Conservation (phyloP, 2,113 vertebrate genomes). For the Cichladusa arquata region DNA sequence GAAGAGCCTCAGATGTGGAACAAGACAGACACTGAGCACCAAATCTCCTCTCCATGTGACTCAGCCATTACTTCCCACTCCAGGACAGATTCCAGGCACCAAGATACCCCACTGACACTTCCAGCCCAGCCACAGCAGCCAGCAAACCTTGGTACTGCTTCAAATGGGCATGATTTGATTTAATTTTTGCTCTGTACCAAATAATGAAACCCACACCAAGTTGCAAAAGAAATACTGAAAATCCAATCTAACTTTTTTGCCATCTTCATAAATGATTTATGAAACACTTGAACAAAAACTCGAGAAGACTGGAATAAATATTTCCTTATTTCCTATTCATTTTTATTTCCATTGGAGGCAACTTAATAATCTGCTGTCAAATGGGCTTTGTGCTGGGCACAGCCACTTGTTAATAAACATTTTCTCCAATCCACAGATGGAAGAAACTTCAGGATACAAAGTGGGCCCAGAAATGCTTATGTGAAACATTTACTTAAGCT, state of each 20-base stretch:
- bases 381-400: background rate
- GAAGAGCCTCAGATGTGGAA: background rate
- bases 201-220: background rate
- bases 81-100: background rate
- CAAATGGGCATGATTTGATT: background rate
- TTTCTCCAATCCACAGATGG: background rate
- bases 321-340: background rate
- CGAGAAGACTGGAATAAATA: background rate
- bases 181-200: background rate
- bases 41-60: background rate
- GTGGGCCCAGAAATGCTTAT: background rate
- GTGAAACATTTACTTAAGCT: background rate
- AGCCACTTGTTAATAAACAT: background rate
- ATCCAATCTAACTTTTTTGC: background rate
- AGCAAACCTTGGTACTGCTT: background rate
- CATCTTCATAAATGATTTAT: background rate
- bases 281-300: background rate
- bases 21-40: background rate
- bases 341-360: background rate
- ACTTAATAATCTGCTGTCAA: background rate
- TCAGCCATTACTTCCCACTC: background rate
- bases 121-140: conserved; percentile 22
- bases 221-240: background rate
- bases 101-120: background rate
- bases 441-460: background rate